A percentile compares a stretch with the other conserved stretches of the same genome.
phyloP scores from a whole-genome alignment of 1,140 invertebrate species.

The Globodera rostochiensis region DNA sequence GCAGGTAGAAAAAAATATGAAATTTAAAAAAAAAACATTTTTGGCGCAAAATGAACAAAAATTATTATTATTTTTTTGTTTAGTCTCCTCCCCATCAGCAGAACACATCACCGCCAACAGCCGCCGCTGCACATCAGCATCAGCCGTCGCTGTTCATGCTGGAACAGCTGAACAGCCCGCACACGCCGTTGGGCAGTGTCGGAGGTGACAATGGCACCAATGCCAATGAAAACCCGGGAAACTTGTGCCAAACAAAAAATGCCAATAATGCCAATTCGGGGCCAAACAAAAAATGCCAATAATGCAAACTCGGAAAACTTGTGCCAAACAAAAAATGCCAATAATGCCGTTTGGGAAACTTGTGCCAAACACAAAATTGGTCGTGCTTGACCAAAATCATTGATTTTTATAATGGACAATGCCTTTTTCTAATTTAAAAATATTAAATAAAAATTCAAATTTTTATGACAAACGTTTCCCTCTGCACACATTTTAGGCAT shows the following conservation, averaged over 20 bases:
- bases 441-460: too few species aligned
- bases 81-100: neutral
- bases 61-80: neutral
- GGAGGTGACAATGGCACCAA: neutral
- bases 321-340: neutral
- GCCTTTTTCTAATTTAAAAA: too few species aligned
- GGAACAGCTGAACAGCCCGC: neutral
- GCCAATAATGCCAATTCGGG: neutral
- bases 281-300: neutral
- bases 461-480: too few species aligned
- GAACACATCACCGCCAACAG: neutral
- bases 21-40: too few species aligned
- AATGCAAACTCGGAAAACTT: neutral
- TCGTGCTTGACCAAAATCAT: too few species aligned
- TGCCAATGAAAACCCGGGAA: too few species aligned
- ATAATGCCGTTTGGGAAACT: neutral
- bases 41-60: too few species aligned
- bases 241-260: neutral
- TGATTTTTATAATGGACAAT: too few species aligned
- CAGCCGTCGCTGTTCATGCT: neutral
- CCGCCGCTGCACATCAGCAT: neutral
- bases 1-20: neutral
- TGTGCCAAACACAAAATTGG: too few species aligned
- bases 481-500: neutral
- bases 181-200: constrained; percentile 6